phyloP scores from a whole-genome alignment of 2,113 vertebrate genomes.

The Oriolus oriolus region DNA sequence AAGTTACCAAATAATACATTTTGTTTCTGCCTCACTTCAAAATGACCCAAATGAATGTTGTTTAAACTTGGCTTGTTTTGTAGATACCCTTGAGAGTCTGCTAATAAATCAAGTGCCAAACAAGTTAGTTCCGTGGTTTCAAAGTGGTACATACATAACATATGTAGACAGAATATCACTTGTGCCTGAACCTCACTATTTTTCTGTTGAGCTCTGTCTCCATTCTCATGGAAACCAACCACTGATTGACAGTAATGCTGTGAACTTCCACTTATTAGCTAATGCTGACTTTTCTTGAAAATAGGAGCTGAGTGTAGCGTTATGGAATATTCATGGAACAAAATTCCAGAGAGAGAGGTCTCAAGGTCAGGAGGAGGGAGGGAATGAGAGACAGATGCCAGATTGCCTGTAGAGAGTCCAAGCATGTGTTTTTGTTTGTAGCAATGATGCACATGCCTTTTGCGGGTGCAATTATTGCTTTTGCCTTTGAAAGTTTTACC shows the following conservation, averaged over 20 bases:
- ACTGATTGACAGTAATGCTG: conserved; percentile 58
- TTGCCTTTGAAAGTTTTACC: conserved; percentile 64
- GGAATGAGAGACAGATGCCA: conserved; percentile 57
- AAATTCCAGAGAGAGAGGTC: conserved; percentile 59
- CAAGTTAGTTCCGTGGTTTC: conserved; percentile 15
- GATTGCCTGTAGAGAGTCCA: conserved; percentile 64
- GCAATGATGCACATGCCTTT: conserved; percentile 62
- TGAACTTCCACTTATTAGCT: conserved; percentile 54
- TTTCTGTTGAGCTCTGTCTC: conserved; percentile 40
- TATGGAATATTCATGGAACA: conserved; percentile 62
- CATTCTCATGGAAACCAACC: conserved; percentile 55
- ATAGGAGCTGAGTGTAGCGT: background rate
- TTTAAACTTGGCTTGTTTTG: conserved; percentile 28
- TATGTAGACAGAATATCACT: conserved; percentile 3
- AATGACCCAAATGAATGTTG: conserved; percentile 16
- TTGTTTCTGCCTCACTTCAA: conserved; percentile 6
- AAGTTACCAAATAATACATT: background rate
- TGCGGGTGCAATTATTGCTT: conserved; percentile 53
- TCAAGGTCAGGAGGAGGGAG: conserved; percentile 57
- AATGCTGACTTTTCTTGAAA: conserved; percentile 53
- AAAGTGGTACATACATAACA: background rate
- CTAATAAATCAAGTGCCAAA: conserved; percentile 25
- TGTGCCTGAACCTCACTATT: conserved; percentile 3
- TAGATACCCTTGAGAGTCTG: conserved; percentile 30
- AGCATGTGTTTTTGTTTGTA: conserved; percentile 67